phyloP scores from a whole-genome alignment of 2,113 vertebrate genomes.

The Rallus limicola region DNA sequence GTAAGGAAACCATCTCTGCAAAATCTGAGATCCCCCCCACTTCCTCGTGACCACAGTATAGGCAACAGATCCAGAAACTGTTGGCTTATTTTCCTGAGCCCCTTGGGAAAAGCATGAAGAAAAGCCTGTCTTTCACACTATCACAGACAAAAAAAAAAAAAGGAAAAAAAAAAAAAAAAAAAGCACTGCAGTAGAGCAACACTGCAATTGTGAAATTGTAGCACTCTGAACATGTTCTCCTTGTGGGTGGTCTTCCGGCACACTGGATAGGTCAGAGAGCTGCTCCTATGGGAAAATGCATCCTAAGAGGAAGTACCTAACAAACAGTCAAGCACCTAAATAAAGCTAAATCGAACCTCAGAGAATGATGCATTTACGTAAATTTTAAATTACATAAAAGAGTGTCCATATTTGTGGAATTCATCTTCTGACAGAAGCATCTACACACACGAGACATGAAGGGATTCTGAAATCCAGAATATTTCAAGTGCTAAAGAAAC shows the following conservation, averaged over 20 bases:
- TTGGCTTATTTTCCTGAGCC: not conserved
- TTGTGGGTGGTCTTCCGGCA: not conserved
- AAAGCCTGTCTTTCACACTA: not conserved
- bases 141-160: not conserved
- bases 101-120: not conserved
- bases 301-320: not conserved
- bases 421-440: not conserved
- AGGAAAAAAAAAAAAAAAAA: no score
- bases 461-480: not conserved
- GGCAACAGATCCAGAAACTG: not conserved
- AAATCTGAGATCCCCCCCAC: not conserved
- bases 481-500: not conserved
- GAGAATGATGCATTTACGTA: not conserved
- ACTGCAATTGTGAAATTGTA: not conserved
- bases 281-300: not conserved
- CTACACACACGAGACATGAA: fast-evolving
- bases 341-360: not conserved
- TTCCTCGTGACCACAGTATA: not conserved
- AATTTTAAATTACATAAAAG: not conserved
- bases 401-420: not conserved
- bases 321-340: not conserved
- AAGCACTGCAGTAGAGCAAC: not conserved
- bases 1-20: not conserved
- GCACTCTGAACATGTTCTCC: not conserved
- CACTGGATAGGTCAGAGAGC: not conserved